Base-by-base conservation (phyloP, 2,888 invertebrate genomes). In the Yponomeuta plumbellus region DNA sequence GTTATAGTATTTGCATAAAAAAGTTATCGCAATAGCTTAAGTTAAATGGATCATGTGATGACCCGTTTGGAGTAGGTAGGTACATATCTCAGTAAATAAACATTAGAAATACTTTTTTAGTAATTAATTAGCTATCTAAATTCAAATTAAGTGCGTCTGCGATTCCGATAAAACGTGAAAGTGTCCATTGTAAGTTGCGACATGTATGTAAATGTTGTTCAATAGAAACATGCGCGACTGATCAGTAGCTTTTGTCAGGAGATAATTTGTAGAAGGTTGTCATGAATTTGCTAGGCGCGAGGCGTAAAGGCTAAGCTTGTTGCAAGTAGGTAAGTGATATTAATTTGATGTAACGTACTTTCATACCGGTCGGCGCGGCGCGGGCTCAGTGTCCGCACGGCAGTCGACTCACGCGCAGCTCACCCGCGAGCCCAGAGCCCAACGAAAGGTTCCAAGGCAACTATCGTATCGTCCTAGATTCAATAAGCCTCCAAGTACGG, bases 311-410 rank as follows among this genome's bases (percentile, higher is more conserved):
- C 44, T 52, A 17, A 17, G 44, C 44, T 52, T 13, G 44, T 52
- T 65, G 65, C 21, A 20, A 77, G 82, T 83, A 20, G 76, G 82
- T 83, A 85, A 86, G 83, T 86, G 85, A 85, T 84, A 85, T 85
- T 85, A 85, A 84, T 84, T 83, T 80, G 82, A 79, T 78, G 79
- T 79, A 80, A 79, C 80, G 80, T 77, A 87, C 87, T 88, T 88
- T 88, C 87, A 80, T 82, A 80, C 77, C 78, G 81, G 83, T 26
- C 39, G 57, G 52, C 52, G 34, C 39, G 44, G 20, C 6, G 73
- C 71, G 73, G 74, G 74, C 80, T 44, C 85, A 86, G 85, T 86
- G 80, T 73, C 75, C 75, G 78, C 74, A 76, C 78, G 79, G 80
- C 79, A 79, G 84, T 78, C 81, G 84, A 75, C 82, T 79, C 80